Conservation (phyloP, 2,113 vertebrate species). For the Tupaia tana region DNA sequence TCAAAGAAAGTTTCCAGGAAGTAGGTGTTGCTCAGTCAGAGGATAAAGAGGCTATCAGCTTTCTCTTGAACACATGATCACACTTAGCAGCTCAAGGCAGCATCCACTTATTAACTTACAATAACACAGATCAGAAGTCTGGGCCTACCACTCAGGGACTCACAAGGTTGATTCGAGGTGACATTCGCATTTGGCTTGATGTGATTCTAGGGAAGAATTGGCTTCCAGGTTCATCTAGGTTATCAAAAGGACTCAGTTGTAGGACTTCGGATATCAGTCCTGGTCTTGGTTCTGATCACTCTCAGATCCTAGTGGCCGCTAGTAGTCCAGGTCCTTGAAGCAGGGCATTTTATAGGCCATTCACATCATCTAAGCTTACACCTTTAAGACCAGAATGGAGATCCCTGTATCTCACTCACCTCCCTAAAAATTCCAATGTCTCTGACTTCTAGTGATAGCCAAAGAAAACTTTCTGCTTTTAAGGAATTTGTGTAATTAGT, state of each 20-base stretch:
- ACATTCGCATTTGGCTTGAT: too few species aligned
- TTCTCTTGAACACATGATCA: not conserved
- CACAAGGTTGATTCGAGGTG: too few species aligned
- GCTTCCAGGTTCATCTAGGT: not conserved
- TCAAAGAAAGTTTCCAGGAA: not conserved
- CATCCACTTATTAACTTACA: not conserved
- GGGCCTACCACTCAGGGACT: not conserved
- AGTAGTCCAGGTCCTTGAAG: too few species aligned
- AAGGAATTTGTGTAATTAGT: not conserved
- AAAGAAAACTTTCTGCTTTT: not conserved
- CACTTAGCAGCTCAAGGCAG: not conserved
- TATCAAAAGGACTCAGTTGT: not conserved
- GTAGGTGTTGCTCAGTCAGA: not conserved
- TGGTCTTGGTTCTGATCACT: not conserved
- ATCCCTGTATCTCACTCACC: rapidly evolving
- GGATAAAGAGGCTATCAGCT: not conserved
- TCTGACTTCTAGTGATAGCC: not conserved
- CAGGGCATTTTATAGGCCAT: rapidly evolving
- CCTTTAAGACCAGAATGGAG: not conserved
- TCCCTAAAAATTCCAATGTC: not conserved
- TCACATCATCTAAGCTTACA: not conserved
- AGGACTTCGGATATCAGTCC: rapidly evolving
- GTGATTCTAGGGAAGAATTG: too few species aligned
- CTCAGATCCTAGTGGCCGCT: not conserved
- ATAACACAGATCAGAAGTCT: not conserved